These are phyloP conservation scores for Anableps anableps DNA, from an alignment of 2,797 vertebrate species.

Conservation along the genomic window DNA sequence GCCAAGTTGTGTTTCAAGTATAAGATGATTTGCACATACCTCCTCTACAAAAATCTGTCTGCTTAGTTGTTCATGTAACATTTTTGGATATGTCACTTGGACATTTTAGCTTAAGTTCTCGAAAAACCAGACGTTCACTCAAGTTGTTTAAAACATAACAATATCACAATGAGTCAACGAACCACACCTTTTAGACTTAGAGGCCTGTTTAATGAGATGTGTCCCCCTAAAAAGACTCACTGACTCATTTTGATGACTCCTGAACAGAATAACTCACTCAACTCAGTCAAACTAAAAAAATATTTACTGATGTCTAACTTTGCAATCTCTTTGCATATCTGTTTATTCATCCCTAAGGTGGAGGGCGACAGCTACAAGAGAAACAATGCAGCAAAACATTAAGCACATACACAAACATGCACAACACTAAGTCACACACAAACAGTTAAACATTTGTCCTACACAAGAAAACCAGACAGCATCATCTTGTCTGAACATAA, in stretches of 20 bases:
- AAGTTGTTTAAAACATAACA: no score
- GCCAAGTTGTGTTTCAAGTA: not conserved
- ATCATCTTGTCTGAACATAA: constrained; percentile 15
- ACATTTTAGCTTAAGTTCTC: not conserved
- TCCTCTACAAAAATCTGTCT: no score
- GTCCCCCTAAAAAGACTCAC: constrained; percentile 2
- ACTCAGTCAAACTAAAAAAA: constrained; percentile 22
- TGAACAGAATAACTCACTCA: constrained; percentile 24
- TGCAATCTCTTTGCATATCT: constrained; percentile 14
- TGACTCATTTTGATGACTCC: not conserved
- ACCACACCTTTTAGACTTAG: not conserved
- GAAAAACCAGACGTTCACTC: no score
- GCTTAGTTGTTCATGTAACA: not conserved
- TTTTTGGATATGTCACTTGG: not conserved
- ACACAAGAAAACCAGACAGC: constrained; percentile 17
- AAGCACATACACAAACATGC: not conserved
- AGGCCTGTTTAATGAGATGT: constrained; percentile 8
- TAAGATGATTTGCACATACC: not conserved
- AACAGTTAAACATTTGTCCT: constrained; percentile 15
- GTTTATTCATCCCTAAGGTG: constrained; percentile 45
- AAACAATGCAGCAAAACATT: constrained; percentile 9
- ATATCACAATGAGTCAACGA: not conserved
- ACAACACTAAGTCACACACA: constrained; percentile 7
- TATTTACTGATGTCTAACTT: constrained; percentile 26
- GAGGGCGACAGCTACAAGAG: constrained; percentile 6